These are phyloP conservation scores for Ectemnius continuus DNA, from an alignment of 2,888 invertebrate genomes.

Conservation along the genomic window DNA sequence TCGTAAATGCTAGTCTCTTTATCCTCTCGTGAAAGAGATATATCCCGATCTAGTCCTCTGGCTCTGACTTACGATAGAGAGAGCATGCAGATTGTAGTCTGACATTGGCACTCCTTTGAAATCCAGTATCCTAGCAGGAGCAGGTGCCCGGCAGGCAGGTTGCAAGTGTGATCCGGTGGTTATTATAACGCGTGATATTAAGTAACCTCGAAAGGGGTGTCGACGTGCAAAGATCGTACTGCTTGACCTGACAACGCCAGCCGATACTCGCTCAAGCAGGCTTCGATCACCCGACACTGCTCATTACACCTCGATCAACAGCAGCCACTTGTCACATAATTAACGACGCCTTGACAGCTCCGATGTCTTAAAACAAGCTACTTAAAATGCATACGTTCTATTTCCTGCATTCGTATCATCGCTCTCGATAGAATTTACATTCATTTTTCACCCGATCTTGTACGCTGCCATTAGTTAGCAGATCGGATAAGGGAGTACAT, in stretches of 20 bases:
- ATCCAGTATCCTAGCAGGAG: constrained; percentile 28
- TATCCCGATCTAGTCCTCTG: no score
- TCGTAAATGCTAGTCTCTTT: no score
- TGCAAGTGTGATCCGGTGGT: constrained; percentile 34
- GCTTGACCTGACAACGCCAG: constrained; percentile 54
- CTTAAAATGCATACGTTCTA: constrained; percentile 25
- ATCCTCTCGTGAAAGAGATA: no score
- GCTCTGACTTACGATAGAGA: no score
- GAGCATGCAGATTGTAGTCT: no score
- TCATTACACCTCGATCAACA: constrained; percentile 58
- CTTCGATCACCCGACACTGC: constrained; percentile 65
- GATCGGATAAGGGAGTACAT: no score
- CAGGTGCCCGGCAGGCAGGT: constrained; percentile 44
- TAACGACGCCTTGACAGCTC: constrained; percentile 53
- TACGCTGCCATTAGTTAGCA: no score
- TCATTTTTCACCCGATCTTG: background rate
- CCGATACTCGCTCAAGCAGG: constrained; percentile 60
- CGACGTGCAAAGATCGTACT: constrained; percentile 44
- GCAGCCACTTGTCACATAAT: constrained; percentile 55
- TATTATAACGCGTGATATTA: constrained; percentile 47
- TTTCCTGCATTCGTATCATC: background rate
- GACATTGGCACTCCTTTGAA: constrained; percentile 8
- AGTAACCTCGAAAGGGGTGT: constrained; percentile 48
- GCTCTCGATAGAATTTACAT: background rate
- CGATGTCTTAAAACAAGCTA: constrained; percentile 9